Percentiles rank a stretch among this genome's conserved stretches.
These are phyloP conservation scores for Mimas tiliae DNA, from an alignment of 2,888 invertebrate species.

Conservation along the genomic window DNA sequence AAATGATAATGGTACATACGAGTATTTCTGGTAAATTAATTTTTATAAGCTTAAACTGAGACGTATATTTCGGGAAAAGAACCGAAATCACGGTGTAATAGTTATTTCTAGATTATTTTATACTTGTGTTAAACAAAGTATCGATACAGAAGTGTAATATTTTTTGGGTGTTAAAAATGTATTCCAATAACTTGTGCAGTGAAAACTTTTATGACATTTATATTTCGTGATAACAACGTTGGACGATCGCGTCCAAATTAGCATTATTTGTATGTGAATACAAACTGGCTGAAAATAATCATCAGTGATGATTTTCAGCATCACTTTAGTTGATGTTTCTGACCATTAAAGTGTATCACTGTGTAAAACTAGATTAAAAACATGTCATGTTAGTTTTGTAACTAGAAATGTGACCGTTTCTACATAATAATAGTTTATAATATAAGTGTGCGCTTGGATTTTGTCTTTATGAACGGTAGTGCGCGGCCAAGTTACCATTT, in stretches of 20 bases:
- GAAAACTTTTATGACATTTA: background rate
- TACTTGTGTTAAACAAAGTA: too few relatives aligned
- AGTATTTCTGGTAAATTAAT: too few relatives aligned
- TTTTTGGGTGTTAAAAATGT: background rate
- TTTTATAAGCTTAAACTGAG: too few relatives aligned
- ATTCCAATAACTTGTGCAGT: background rate
- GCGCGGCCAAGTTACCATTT: background rate
- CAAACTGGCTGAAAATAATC: slow-evolving; percentile 64
- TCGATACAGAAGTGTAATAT: too few relatives aligned
- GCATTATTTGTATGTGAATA: slow-evolving; percentile 63
- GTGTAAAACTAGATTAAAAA: slow-evolving; percentile 79
- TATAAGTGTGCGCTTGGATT: slow-evolving; percentile 47
- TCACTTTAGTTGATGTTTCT: slow-evolving; percentile 75
- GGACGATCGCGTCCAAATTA: slow-evolving; percentile 81
- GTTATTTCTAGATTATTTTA: too few relatives aligned
- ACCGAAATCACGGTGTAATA: too few relatives aligned
- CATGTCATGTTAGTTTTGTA: slow-evolving; percentile 79
- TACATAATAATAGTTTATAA: slow-evolving; percentile 59
- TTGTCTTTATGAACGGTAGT: background rate
- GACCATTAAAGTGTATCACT: slow-evolving; percentile 78
- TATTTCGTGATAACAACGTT: slow-evolving; percentile 55
- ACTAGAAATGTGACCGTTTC: slow-evolving; percentile 72
- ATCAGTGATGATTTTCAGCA: slow-evolving; percentile 66
- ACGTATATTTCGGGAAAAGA: too few relatives aligned
- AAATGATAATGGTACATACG: too few relatives aligned